Evolutionary conservation across 2,797 vertebrate genomes (phyloP).

Genomic region (Chiroxiphia lanceolata): DNA sequence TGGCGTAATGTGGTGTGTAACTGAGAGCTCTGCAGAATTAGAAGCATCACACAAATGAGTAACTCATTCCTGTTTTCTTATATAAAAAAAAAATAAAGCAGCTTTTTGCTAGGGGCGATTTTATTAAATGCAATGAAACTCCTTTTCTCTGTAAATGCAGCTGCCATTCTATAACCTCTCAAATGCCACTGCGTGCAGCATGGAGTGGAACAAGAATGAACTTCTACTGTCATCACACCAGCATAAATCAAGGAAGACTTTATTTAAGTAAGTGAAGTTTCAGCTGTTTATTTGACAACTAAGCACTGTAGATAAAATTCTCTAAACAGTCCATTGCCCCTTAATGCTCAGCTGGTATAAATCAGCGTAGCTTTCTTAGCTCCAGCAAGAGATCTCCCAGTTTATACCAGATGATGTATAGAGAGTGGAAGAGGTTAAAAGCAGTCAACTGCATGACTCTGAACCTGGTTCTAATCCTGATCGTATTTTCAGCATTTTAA

Average conservation of each 20-base stretch:
- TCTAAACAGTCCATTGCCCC: background rate
- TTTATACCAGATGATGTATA: background rate
- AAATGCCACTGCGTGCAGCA: background rate
- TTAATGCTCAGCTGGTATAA: background rate
- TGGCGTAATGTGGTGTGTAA: background rate
- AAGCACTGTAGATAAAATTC: background rate
- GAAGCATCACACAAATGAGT: background rate
- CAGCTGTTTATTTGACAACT: slow-evolving; percentile 7
- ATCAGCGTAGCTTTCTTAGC: background rate
- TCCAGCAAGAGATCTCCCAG: background rate
- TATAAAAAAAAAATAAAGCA: background rate
- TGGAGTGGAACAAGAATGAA: background rate
- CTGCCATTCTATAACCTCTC: background rate
- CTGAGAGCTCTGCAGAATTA: background rate
- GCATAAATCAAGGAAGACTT: slow-evolving; percentile 16
- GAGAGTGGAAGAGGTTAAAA: background rate
- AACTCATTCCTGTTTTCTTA: background rate
- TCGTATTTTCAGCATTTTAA: background rate
- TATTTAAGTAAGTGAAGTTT: background rate
- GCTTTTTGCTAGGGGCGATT: background rate
- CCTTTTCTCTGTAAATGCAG: background rate
- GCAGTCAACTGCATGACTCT: background rate
- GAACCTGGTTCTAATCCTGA: background rate
- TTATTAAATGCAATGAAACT: background rate
- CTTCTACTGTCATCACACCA: background rate